Evolutionary conservation across 2,888 invertebrate genomes (phyloP).

Genomic region (Rhodophaea formosa): DNA sequence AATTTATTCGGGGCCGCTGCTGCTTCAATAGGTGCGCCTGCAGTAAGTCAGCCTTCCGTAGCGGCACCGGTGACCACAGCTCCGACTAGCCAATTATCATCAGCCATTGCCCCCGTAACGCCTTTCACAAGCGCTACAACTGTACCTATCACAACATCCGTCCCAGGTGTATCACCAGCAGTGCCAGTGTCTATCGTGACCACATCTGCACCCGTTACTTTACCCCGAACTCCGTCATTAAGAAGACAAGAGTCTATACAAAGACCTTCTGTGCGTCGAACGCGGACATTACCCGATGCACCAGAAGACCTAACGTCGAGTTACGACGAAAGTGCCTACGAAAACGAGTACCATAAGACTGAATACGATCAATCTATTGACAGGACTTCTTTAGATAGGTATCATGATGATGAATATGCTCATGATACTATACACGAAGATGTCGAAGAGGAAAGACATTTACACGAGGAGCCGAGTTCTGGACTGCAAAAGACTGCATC

Average conservation of each 20-base stretch:
- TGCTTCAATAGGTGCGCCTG: slow-evolving; percentile 65
- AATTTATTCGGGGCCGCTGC: slow-evolving; percentile 76
- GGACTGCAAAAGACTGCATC: slow-evolving; percentile 66
- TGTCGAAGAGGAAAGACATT: slow-evolving; percentile 58
- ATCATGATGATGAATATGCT: slow-evolving; percentile 66
- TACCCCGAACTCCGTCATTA: slow-evolving; percentile 69
- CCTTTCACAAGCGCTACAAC: slow-evolving; percentile 58
- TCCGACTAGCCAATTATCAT: slow-evolving; percentile 46
- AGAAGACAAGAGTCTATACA: slow-evolving; percentile 77
- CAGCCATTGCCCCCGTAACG: slow-evolving; percentile 55
- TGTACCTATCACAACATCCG: slow-evolving; percentile 60
- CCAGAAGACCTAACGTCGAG: slow-evolving; percentile 69
- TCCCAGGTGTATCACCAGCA: slow-evolving; percentile 64
- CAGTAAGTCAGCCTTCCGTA: slow-evolving; percentile 47
- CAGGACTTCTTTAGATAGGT: slow-evolving; percentile 69
- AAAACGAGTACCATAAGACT: slow-evolving; percentile 78
- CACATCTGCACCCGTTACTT: slow-evolving; percentile 55
- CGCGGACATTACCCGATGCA: slow-evolving; percentile 72
- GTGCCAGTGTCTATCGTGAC: slow-evolving; percentile 60
- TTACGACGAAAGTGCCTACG: slow-evolving; percentile 79
- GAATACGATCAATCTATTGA: slow-evolving; percentile 70
- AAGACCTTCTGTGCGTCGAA: slow-evolving; percentile 72
- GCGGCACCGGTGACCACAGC: slow-evolving; percentile 40
- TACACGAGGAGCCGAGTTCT: slow-evolving; percentile 54
- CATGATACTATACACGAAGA: slow-evolving; percentile 66